Percentiles rank a stretch among this genome's conserved stretches.
Evolutionary conservation across 2,797 vertebrate genomes (phyloP).

Genomic region (Nannoperca obscura): DNA sequence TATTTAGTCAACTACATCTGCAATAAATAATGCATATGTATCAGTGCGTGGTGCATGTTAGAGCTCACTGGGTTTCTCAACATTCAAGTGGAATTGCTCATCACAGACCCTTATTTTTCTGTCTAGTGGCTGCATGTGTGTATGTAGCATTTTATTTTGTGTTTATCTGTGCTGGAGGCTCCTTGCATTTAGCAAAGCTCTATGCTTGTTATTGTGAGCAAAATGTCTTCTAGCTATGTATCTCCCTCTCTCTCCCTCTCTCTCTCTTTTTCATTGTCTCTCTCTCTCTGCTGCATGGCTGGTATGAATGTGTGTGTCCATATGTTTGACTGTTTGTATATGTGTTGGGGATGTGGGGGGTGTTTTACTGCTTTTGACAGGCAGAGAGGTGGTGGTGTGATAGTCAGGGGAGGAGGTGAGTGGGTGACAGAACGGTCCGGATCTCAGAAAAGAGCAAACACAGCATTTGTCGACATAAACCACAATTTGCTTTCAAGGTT

Average conservation of each 20-base stretch:
- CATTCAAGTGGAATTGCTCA: constrained; percentile 50
- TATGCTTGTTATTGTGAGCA: constrained; percentile 70
- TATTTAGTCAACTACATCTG: constrained; percentile 11
- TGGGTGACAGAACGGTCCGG: constrained; percentile 26
- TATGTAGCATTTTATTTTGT: constrained; percentile 43
- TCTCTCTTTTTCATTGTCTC: constrained; percentile 5
- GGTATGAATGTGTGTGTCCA: constrained; percentile 33
- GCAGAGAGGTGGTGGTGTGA: constrained; percentile 10
- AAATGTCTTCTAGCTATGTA: constrained; percentile 65
- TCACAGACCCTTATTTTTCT: constrained; percentile 26
- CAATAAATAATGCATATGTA: constrained; percentile 13
- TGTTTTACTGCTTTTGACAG: constrained; percentile 32
- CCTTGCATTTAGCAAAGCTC: constrained; percentile 57
- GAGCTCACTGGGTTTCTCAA: constrained; percentile 25
- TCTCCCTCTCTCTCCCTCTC: constrained; percentile 39
- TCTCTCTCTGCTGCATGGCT: constrained; percentile 44
- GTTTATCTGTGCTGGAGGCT: constrained; percentile 67
- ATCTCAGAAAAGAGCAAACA: constrained; percentile 50
- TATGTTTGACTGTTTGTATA: constrained; percentile 40
- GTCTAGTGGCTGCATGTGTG: constrained; percentile 49
- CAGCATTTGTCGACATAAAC: constrained; percentile 36
- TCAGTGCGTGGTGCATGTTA: constrained; percentile 4
- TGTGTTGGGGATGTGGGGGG: neutral
- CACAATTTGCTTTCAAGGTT: constrained; percentile 29
- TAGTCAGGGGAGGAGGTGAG: constrained; percentile 8